Evolutionary conservation across 2,888 invertebrate genomes (phyloP).

Genomic region (Caenorhabditis virilis): DNA sequence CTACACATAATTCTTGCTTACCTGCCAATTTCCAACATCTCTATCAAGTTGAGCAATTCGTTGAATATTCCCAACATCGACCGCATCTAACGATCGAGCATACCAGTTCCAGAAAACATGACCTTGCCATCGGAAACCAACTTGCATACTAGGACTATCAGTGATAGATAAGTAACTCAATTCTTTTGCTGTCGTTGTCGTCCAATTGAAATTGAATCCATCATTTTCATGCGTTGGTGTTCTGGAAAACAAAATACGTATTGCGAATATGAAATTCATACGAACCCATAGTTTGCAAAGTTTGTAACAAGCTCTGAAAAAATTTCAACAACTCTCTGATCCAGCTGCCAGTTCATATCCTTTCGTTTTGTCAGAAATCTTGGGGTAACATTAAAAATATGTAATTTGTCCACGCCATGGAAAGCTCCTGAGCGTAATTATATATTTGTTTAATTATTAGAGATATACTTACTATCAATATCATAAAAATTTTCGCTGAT

Average conservation of each 20-base stretch:
- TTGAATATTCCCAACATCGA: constrained; percentile 68
- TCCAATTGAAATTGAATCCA: constrained; percentile 67
- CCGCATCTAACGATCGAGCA: constrained; percentile 62
- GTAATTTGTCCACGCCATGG: constrained; percentile 67
- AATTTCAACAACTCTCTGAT: constrained; percentile 67
- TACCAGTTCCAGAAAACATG: constrained; percentile 69
- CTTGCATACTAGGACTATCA: constrained; percentile 65
- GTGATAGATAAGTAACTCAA: constrained; percentile 67
- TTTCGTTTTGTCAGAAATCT: constrained; percentile 61
- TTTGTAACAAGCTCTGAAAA: constrained; percentile 67
- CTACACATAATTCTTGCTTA: too few species aligned
- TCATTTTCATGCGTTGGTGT: constrained; percentile 65
- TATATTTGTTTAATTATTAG: too few species aligned
- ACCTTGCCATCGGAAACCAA: constrained; percentile 65
- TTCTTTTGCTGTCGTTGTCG: constrained; percentile 48
- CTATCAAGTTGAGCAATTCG: constrained; percentile 64
- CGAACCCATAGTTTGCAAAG: constrained; percentile 64
- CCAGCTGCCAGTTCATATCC: constrained; percentile 68
- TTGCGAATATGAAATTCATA: constrained; percentile 5
- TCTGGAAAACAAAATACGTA: constrained; percentile 37
- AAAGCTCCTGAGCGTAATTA: constrained; percentile 60
- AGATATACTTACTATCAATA: constrained; percentile 65
- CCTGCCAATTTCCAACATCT: constrained; percentile 68
- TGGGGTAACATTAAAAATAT: constrained; percentile 67
- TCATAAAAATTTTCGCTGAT: constrained; percentile 68